phyloP scores from a whole-genome alignment of 2,888 invertebrate species.

The Andricus quercusramuli region DNA sequence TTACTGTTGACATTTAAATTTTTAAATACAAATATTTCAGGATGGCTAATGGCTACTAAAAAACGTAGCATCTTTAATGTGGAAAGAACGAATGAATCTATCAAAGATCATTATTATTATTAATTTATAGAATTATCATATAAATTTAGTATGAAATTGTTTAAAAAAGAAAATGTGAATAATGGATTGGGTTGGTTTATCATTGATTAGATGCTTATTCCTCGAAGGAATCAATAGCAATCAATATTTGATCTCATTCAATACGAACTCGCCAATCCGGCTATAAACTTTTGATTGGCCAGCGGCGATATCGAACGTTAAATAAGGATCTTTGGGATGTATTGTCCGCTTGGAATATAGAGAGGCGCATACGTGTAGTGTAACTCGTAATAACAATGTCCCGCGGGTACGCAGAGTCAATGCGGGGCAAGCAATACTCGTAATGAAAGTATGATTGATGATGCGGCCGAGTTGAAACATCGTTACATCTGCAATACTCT shows the following conservation, averaged over 20 bases:
- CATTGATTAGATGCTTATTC: background rate
- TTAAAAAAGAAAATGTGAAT: no score
- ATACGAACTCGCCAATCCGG: conserved; percentile 4
- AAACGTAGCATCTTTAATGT: no score
- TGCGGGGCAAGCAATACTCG: conserved; percentile 74
- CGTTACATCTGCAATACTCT: conserved; percentile 66
- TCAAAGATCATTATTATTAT: no score
- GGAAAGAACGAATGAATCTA: no score
- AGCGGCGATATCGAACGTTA: conserved; percentile 52
- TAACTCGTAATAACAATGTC: conserved; percentile 71
- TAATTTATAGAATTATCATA: no score
- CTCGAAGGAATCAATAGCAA: conserved; percentile 47
- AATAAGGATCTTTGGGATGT: conserved; percentile 52
- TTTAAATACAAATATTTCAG: no score
- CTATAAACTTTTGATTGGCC: conserved; percentile 31
- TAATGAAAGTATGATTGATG: conserved; percentile 79
- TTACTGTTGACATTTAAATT: no score
- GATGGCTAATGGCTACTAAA: no score
- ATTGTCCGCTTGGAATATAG: conserved; percentile 49
- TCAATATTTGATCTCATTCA: conserved; percentile 11
- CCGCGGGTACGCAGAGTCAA: conserved; percentile 71
- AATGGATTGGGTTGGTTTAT: background rate
- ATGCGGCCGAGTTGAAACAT: conserved; percentile 69
- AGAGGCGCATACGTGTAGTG: conserved; percentile 55
- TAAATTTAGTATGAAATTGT: no score